A percentile compares a stretch with the other conserved stretches of the same genome.
phyloP scores from a whole-genome alignment of 2,113 vertebrate genomes.

The Tetraodon nigroviridis region DNA sequence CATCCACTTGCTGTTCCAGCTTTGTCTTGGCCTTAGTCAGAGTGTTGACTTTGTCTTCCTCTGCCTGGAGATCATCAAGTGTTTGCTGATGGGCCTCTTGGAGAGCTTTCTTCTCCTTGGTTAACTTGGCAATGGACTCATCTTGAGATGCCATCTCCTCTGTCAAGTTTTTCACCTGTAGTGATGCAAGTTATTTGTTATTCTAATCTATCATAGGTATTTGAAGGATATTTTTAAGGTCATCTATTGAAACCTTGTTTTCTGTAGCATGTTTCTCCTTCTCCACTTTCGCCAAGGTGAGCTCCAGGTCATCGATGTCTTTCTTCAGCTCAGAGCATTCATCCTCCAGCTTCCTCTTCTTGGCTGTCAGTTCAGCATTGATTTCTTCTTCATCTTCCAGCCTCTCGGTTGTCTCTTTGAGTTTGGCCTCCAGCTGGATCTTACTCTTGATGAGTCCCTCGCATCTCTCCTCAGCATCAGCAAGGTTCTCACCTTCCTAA shows the following conservation, averaged over 20 bases:
- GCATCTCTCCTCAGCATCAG: conserved; percentile 63
- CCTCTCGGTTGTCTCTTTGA: conserved; percentile 69
- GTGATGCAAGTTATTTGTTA: neutral
- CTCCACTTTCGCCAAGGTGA: conserved; percentile 69
- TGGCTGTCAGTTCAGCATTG: conserved; percentile 80
- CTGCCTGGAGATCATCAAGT: too few relatives aligned
- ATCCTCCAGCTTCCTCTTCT: conserved; percentile 82
- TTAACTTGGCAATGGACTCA: conserved; percentile 76
- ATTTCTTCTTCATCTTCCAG: conserved; percentile 79
- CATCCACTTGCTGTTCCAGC: conserved; percentile 76
- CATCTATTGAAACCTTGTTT: conserved; percentile 26
- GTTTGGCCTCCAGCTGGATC: conserved; percentile 56
- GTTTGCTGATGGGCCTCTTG: too few relatives aligned
- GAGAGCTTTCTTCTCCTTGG: too few relatives aligned
- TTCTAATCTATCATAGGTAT: neutral
- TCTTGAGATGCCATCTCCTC: conserved; percentile 76
- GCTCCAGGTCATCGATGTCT: conserved; percentile 65
- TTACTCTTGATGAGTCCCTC: conserved; percentile 61
- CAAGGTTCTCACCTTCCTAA: conserved; percentile 57
- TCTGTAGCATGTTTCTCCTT: conserved; percentile 65
- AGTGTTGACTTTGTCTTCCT: too few relatives aligned
- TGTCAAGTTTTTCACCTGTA: conserved; percentile 69
- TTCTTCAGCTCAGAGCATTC: conserved; percentile 74
- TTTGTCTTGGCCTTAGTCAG: too few relatives aligned
- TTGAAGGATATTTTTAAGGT: neutral